Evolutionary conservation across 2,113 vertebrate genomes (phyloP).

Genomic region (Xiphias gladius): DNA sequence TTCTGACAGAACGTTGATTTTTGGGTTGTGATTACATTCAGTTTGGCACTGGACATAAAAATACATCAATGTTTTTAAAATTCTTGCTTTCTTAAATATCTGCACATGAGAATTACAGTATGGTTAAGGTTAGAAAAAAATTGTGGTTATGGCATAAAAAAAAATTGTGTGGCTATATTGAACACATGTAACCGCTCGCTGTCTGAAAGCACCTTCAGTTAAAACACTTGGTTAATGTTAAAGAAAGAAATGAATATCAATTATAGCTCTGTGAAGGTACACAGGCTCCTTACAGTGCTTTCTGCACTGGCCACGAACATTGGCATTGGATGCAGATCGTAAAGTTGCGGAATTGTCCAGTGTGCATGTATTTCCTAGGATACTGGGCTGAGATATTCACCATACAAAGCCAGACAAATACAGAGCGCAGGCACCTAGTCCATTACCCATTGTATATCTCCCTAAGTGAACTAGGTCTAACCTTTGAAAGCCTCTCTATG

Average conservation of each 20-base stretch:
- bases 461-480: slow-evolving; percentile 47
- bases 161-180: not conserved
- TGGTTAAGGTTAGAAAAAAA: not conserved
- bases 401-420: slow-evolving; percentile 16
- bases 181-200: too few species aligned
- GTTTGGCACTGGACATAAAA: too few species aligned
- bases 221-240: not conserved
- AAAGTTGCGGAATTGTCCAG: slow-evolving; percentile 14
- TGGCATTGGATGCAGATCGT: not conserved
- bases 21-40: not conserved
- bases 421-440: slow-evolving; percentile 22
- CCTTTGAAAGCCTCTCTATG: slow-evolving; percentile 64
- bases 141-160: not conserved
- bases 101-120: not conserved
- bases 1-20: too few species aligned
- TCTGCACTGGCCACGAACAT: not conserved
- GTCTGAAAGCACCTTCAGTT: not conserved
- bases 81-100: not conserved
- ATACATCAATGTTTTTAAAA: not conserved
- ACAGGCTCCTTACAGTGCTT: not conserved
- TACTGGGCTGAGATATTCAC: not conserved
- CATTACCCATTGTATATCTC: slow-evolving; percentile 56
- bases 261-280: not conserved
- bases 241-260: not conserved
- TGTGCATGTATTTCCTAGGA: slow-evolving; percentile 32